These are phyloP conservation scores for Pluvialis apricaria DNA, from an alignment of 2,113 vertebrate genomes.

Conservation along the genomic window DNA sequence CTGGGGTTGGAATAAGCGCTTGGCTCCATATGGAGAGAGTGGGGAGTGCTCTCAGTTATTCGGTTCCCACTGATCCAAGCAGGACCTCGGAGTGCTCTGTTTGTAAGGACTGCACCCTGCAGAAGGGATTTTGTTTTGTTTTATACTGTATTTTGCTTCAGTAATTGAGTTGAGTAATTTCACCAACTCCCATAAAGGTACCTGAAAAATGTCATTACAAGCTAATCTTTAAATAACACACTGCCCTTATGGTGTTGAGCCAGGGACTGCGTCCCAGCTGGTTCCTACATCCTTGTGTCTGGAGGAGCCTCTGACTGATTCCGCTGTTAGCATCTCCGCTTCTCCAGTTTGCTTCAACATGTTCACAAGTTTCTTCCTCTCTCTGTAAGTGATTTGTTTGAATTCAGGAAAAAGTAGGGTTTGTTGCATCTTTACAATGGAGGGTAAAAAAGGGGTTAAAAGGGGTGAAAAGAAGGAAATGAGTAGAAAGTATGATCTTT, in stretches of 20 bases:
- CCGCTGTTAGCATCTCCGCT: background rate
- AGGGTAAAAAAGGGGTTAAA: background rate
- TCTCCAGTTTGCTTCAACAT: background rate
- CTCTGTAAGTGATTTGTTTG: background rate
- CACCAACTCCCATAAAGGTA: background rate
- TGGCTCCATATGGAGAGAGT: background rate
- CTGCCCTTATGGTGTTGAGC: background rate
- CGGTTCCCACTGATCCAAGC: accelerated
- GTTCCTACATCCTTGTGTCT: background rate
- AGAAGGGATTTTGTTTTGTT: background rate
- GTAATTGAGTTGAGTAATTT: background rate
- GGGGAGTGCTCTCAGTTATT: background rate
- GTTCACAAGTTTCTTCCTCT: background rate
- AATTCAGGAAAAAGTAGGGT: background rate
- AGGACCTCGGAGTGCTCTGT: background rate
- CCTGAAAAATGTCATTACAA: background rate
- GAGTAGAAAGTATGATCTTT: background rate
- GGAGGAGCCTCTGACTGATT: background rate
- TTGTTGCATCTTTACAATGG: background rate
- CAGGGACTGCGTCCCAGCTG: background rate
- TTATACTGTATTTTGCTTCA: background rate
- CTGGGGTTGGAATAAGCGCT: background rate
- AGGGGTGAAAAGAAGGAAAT: background rate
- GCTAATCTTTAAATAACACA: background rate
- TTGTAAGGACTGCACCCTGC: background rate